Evolutionary conservation across 2,888 invertebrate species (phyloP), one percentile per base, ranked within the genome.

Genomic region (Leptopilina drosophilae): DNA sequence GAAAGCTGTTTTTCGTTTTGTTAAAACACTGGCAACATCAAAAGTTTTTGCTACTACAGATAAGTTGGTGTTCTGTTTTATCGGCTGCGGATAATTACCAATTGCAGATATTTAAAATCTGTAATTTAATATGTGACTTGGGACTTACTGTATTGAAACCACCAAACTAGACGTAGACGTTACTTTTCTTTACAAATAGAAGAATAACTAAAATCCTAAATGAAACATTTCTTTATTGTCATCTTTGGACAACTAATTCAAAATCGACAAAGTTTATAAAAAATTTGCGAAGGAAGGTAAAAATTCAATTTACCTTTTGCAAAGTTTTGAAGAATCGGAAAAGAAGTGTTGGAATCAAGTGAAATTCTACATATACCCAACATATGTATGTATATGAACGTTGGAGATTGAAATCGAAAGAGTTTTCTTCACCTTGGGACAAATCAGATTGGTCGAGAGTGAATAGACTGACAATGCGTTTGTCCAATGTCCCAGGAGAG

Each of bases 381-480:
- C 42, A 42, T 42, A 8, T 42, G 33, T 42, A 42, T 42, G 1
- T 42, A 42, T 42, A 53, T 69, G 26, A 20, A 20, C 8, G 26
- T 7, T 26, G 49, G 53, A 69, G 26, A 69, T 69, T 69, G 69
- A 69, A 69, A 69, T 69, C 53, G 69, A 69, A 69, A 69, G 69
- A 69, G 53, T 69, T 69, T 53, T 69, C 49, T 69, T 49, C 59
- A 59, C 59, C 78, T 49, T 73, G 79, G 81, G 79, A 80, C 76
- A 78, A 82, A 78, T 78, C 79, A 76, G 69, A 78, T 69, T 81
- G 75, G 33, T 42, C 64, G 40, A 46, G 40, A 46, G 73, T 67
- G 67, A 80, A 84, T 81, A 83, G 79, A 84, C 82, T 84, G 84
- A 84, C 82, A 85, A 82, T 83, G 78, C 80, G 67, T 82, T 84